These are phyloP conservation scores for Drosophila percnosoma DNA, from an alignment of 2,888 invertebrate species.

Conservation along the genomic window DNA sequence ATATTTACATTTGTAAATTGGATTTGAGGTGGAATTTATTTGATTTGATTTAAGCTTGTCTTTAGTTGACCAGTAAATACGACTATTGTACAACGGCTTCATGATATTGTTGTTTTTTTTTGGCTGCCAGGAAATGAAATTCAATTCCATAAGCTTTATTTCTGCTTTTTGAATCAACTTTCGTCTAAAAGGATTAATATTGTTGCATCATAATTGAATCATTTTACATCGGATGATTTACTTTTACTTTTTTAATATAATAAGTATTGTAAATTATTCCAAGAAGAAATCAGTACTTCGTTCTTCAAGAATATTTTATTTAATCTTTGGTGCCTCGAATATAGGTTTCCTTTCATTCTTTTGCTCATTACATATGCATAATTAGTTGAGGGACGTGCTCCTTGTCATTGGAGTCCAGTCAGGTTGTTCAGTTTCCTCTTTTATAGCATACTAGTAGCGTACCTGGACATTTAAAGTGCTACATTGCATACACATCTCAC, in stretches of 20 bases:
- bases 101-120: conserved; percentile 17
- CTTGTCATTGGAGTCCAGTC: not conserved
- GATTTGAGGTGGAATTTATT: conserved; percentile 26
- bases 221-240: not conserved
- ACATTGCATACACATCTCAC: conserved; percentile 13
- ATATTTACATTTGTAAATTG: conserved; percentile 24
- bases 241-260: not conserved
- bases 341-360: not conserved
- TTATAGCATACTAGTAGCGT: not conserved
- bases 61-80: conserved; percentile 12
- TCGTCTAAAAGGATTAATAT: conserved; percentile 2
- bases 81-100: not conserved
- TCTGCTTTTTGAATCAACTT: not conserved
- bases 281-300: not conserved
- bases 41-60: conserved; percentile 15
- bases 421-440: not conserved
- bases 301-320: not conserved
- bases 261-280: not conserved
- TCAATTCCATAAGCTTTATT: conserved; percentile 20
- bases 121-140: conserved; percentile 51
- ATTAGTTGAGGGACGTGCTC: not conserved
- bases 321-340: not conserved
- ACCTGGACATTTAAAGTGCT: not conserved
- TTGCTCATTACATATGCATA: not conserved
- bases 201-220: not conserved